phyloP scores from a whole-genome alignment of 2,888 invertebrate genomes.

The Ichneumoninae sp. region DNA sequence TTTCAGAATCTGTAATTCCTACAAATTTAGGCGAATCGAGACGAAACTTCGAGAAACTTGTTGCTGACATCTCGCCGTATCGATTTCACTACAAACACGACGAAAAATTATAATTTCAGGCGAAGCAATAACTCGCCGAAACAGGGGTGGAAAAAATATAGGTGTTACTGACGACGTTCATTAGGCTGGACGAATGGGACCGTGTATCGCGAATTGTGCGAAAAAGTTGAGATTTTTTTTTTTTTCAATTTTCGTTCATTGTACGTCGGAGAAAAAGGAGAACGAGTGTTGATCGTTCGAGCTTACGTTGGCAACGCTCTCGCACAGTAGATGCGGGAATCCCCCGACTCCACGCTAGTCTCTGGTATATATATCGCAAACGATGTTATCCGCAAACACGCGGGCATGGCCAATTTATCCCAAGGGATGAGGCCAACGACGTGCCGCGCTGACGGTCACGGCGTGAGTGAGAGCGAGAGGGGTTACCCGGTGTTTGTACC shows the following conservation, averaged over 20 bases:
- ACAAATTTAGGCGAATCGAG: background rate
- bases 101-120: background rate
- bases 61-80: background rate
- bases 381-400: conserved; percentile 83
- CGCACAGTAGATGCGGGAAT: conserved; percentile 22
- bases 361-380: conserved; percentile 75
- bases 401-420: conserved; percentile 83
- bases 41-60: background rate
- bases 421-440: conserved; percentile 80
- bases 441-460: conserved; percentile 72
- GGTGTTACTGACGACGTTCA: background rate
- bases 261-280: conserved; percentile 3
- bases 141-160: background rate
- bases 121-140: background rate
- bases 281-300: conserved; percentile 32
- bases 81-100: background rate
- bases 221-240: conserved; percentile 55
- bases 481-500: conserved; percentile 36
- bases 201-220: background rate
- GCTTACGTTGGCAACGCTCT: conserved; percentile 50
- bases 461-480: conserved; percentile 34
- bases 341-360: conserved; percentile 58
- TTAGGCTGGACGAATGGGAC: background rate
- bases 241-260: conserved; percentile 19
- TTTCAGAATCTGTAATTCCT: background rate